phyloP scores from a whole-genome alignment of 2,113 vertebrate species.

The Scomber colias region DNA sequence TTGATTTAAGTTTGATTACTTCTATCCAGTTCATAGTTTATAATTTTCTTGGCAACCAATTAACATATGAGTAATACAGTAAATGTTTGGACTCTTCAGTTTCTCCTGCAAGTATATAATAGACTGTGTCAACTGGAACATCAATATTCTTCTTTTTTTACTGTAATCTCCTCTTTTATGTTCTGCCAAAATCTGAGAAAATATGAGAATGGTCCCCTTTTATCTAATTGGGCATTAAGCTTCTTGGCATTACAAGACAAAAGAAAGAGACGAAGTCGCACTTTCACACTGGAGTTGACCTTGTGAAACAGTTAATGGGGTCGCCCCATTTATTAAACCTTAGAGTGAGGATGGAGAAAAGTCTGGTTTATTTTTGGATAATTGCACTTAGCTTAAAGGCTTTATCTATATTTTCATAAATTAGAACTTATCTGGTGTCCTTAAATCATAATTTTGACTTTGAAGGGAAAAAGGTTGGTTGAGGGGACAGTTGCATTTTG shows the following conservation, averaged over 20 bases:
- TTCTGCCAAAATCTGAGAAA: not conserved
- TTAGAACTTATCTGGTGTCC: constrained; percentile 41
- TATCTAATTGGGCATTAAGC: not conserved
- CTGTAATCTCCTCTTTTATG: no score
- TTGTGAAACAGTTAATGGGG: constrained; percentile 17
- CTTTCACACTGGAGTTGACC: constrained; percentile 6
- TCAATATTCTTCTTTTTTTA: no score
- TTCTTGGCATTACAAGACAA: not conserved
- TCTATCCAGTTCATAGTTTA: no score
- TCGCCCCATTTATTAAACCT: constrained; percentile 41
- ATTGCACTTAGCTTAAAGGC: constrained; percentile 30
- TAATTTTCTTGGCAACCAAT: no score
- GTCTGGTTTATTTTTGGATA: constrained; percentile 42
- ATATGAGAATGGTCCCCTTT: not conserved
- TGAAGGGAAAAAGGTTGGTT: constrained; percentile 5
- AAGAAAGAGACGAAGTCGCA: not conserved
- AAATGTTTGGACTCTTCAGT: no score
- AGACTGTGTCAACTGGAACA: no score
- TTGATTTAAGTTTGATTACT: no score
- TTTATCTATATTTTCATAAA: constrained; percentile 42
- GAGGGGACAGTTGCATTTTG: constrained; percentile 30
- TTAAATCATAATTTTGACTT: constrained; percentile 39
- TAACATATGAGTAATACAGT: no score
- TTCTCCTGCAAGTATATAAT: no score
- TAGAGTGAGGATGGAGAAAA: not conserved